Percentiles rank a stretch among this genome's conserved stretches.
phyloP scores from a whole-genome alignment of 2,888 invertebrate genomes.

The Perdita meconis region DNA sequence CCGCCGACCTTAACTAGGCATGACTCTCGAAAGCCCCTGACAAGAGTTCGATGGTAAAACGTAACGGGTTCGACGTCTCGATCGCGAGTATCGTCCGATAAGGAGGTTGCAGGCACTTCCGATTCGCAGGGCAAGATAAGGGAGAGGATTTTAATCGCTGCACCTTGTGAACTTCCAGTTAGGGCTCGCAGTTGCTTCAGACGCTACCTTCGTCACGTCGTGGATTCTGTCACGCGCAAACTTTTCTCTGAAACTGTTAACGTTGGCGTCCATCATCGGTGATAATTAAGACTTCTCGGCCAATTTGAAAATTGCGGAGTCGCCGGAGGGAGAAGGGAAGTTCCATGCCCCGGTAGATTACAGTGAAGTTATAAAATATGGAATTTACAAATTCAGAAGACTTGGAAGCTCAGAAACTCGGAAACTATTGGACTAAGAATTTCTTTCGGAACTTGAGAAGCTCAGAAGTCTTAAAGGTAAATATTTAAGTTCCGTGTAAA shows the following conservation, averaged over 20 bases:
- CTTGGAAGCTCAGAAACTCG: no score
- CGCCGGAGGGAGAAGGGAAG: not conserved
- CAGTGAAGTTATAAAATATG: not conserved
- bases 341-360: not conserved
- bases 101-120: constrained; percentile 1
- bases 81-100: constrained; percentile 16
- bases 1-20: not conserved
- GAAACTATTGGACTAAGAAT: no score
- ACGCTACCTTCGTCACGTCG: not conserved
- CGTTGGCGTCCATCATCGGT: not conserved
- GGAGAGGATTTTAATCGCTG: constrained; percentile 12
- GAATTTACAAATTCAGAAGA: no score
- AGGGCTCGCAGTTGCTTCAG: not conserved
- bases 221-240: not conserved
- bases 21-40: not conserved
- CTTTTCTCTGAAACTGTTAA: not conserved
- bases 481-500: no score
- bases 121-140: not conserved
- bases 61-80: constrained; percentile 18
- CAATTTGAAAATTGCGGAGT: no score
- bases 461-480: no score
- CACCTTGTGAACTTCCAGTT: constrained; percentile 7
- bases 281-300: not conserved
- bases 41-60: constrained; percentile 1
- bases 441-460: no score